Conservation (phyloP, 2,113 vertebrate genomes). For the Otolemur garnettii region DNA sequence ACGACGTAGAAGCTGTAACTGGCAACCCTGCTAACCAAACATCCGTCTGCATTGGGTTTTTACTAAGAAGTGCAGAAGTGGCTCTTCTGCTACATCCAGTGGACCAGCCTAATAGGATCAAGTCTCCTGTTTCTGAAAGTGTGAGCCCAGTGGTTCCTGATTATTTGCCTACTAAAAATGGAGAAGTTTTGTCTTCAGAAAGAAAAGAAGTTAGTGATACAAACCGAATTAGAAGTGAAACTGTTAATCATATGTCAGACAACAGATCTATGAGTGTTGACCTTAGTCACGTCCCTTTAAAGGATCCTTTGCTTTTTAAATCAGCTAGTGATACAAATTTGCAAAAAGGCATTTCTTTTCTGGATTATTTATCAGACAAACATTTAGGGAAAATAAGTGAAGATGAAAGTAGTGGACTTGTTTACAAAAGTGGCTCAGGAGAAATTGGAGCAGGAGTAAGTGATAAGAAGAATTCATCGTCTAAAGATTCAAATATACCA, state of each 20-base stretch:
- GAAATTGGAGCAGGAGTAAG: slow-evolving; percentile 83
- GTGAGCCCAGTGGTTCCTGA: slow-evolving; percentile 89
- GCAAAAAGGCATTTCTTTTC: slow-evolving; percentile 87
- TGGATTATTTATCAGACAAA: slow-evolving; percentile 87
- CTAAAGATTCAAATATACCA: slow-evolving; percentile 81
- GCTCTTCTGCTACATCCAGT: slow-evolving; percentile 95
- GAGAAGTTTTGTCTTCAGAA: slow-evolving; percentile 87
- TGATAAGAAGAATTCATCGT: slow-evolving; percentile 81
- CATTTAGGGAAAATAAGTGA: slow-evolving; percentile 88
- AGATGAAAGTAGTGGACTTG: slow-evolving; percentile 86
- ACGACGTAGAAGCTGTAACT: slow-evolving; percentile 93
- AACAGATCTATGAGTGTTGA: slow-evolving; percentile 86
- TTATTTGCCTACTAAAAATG: slow-evolving; percentile 91
- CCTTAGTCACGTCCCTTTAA: slow-evolving; percentile 84
- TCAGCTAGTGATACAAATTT: slow-evolving; percentile 85
- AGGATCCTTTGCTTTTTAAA: slow-evolving; percentile 92
- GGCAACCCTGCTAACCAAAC: slow-evolving; percentile 87
- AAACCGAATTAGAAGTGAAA: slow-evolving; percentile 70
- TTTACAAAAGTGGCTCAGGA: slow-evolving; percentile 86
- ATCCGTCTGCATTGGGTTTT: slow-evolving; percentile 92
- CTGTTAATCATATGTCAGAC: slow-evolving; percentile 82
- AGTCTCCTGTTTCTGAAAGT: slow-evolving; percentile 86
- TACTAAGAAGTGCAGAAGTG: slow-evolving; percentile 95
- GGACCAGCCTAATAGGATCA: slow-evolving; percentile 83
- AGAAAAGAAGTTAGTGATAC: slow-evolving; percentile 77